These are phyloP conservation scores for Notothenia rossii DNA, from an alignment of 2,113 vertebrate genomes.

Conservation along the genomic window DNA sequence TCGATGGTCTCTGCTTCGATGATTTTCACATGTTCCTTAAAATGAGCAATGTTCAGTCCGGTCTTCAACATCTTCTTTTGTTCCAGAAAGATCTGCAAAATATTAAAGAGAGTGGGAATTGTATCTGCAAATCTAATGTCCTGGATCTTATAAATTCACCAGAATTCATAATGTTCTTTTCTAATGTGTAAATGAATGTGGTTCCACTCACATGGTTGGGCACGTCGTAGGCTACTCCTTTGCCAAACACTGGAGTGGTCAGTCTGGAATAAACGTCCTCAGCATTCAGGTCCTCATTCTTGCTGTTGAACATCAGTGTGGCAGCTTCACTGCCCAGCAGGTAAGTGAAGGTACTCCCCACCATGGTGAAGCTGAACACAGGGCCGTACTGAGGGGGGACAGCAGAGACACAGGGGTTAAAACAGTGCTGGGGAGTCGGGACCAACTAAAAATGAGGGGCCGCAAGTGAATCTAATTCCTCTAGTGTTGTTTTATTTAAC, in stretches of 20 bases:
- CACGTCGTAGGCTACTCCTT: slow-evolving; percentile 96
- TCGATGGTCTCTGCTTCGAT: slow-evolving; percentile 94
- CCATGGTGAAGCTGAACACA: slow-evolving; percentile 98
- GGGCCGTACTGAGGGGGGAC: slow-evolving; percentile 90
- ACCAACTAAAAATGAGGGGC: not conserved
- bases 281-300: slow-evolving; percentile 96
- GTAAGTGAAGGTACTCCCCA: slow-evolving; percentile 97
- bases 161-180: not conserved
- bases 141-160: not conserved
- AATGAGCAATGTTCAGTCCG: slow-evolving; percentile 92
- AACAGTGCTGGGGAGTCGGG: too few species aligned
- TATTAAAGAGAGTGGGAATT: not conserved
- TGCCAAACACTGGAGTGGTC: slow-evolving; percentile 97
- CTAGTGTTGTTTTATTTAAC: not conserved
- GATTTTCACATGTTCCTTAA: slow-evolving; percentile 89
- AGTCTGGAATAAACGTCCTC: slow-evolving; percentile 95
- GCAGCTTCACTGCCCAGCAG: slow-evolving; percentile 96
- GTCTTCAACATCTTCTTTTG: slow-evolving; percentile 99
- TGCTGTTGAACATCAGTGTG: slow-evolving; percentile 95
- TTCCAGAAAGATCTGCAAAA: slow-evolving; percentile 92
- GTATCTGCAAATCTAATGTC: not conserved
- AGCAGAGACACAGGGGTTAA: not conserved
- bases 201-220: slow-evolving; percentile 88
- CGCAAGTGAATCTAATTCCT: not conserved
- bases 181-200: not conserved